A percentile compares a stretch with the other conserved stretches of the same genome.
These are phyloP conservation scores for Mungos mungo DNA, from an alignment of 2,113 vertebrate species.

Conservation along the genomic window DNA sequence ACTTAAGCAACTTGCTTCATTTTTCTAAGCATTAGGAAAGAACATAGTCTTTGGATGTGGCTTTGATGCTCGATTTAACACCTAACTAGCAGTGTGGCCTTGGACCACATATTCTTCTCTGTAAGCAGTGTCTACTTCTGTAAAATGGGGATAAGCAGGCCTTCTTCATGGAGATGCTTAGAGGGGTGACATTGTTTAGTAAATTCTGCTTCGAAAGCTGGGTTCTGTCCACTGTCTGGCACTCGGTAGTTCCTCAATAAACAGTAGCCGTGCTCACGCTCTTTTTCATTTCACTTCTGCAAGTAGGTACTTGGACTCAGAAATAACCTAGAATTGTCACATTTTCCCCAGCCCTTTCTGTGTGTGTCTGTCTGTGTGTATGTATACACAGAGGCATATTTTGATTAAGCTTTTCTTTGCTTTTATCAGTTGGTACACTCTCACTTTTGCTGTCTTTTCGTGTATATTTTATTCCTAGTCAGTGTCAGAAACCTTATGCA, in stretches of 20 bases:
- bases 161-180: background rate
- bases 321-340: background rate
- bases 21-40: background rate
- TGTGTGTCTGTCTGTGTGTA: background rate
- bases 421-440: constrained; percentile 33
- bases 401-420: constrained; percentile 8
- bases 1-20: background rate
- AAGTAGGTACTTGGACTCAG: background rate
- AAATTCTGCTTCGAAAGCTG: background rate
- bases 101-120: background rate
- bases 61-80: background rate
- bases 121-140: background rate
- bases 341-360: background rate
- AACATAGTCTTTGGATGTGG: background rate
- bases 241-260: background rate
- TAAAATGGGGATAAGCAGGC: background rate
- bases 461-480: constrained; percentile 62
- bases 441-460: constrained; percentile 48
- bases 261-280: background rate
- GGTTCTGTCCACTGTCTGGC: background rate
- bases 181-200: too few relatives aligned
- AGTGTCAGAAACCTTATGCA: constrained; percentile 33
- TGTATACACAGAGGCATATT: background rate
- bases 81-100: background rate
- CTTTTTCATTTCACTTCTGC: background rate